phyloP scores from a whole-genome alignment of 2,888 invertebrate genomes.

The Cryptops parisi region DNA sequence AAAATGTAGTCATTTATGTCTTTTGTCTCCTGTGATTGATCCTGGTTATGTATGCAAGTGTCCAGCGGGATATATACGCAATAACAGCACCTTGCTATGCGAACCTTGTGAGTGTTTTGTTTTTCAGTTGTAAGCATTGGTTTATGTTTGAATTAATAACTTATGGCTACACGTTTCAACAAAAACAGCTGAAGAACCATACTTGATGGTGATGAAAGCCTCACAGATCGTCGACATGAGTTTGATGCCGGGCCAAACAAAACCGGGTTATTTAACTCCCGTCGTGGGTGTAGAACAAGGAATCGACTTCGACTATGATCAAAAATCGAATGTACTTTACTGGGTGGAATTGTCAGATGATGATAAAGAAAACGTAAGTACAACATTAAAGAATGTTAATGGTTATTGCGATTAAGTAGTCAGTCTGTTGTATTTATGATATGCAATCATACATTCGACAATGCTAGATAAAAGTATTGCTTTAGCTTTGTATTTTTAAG shows the following conservation, averaged over 20 bases:
- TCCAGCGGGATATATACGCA: conserved; percentile 56
- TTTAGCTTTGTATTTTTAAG: too few relatives aligned
- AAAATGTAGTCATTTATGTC: conserved; percentile 76
- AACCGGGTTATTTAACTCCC: conserved; percentile 62
- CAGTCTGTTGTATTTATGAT: not conserved
- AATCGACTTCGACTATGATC: conserved; percentile 80
- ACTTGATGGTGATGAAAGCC: conserved; percentile 76
- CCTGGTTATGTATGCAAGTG: conserved; percentile 77
- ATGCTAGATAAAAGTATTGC: too few relatives aligned
- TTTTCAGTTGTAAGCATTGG: too few relatives aligned
- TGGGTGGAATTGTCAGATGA: conserved; percentile 59
- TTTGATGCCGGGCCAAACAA: conserved; percentile 53
- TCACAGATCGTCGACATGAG: conserved; percentile 77
- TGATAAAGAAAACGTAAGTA: conserved; percentile 47
- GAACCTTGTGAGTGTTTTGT: not conserved
- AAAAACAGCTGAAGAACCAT: conserved; percentile 59
- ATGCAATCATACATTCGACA: too few relatives aligned
- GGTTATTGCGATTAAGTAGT: not conserved
- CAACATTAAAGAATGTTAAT: too few relatives aligned
- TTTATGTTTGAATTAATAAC: too few relatives aligned
- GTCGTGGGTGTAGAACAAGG: conserved; percentile 79
- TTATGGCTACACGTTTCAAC: too few relatives aligned
- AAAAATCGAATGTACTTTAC: conserved; percentile 64
- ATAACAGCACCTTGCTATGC: conserved; percentile 11
- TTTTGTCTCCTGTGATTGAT: conserved; percentile 56